These are phyloP conservation scores for Galleria mellonella DNA, from an alignment of 1,140 invertebrate genomes.

Conservation along the genomic window DNA sequence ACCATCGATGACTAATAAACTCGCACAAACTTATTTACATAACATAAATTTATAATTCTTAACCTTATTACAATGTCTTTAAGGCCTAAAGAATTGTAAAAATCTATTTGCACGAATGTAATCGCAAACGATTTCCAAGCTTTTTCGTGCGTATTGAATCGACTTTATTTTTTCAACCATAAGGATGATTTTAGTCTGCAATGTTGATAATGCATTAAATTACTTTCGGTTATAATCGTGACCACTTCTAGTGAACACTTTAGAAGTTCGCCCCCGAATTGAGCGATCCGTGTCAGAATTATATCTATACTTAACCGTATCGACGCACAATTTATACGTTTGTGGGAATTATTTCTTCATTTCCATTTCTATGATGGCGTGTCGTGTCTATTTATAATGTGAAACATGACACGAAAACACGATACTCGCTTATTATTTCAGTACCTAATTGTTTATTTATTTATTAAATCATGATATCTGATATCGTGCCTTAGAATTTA, in stretches of 20 bases:
- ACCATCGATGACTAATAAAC: conserved; percentile 73
- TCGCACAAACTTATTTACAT: conserved; percentile 20
- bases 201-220: conserved; percentile 12
- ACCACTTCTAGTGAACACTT: conserved; percentile 68
- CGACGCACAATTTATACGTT: conserved; percentile 54
- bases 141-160: conserved; percentile 24
- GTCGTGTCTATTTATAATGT: conserved; percentile 14
- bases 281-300: conserved; percentile 63
- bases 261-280: conserved; percentile 58
- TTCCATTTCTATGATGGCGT: conserved; percentile 25
- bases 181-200: conserved; percentile 26
- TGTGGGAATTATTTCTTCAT: conserved; percentile 62
- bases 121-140: conserved; percentile 40
- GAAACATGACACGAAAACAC: conserved; percentile 4
- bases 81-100: conserved; percentile 12
- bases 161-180: conserved; percentile 31
- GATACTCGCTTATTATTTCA: not conserved
- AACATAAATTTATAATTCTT: conserved; percentile 13
- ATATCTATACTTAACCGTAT: conserved; percentile 32
- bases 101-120: conserved; percentile 21
- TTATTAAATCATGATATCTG: conserved; percentile 1
- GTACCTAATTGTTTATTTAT: not conserved
- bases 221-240: conserved; percentile 50
- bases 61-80: conserved; percentile 14
- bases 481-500: no score